These are phyloP conservation scores for Syndactyla subalaris DNA, from an alignment of 2,797 vertebrate species.

Conservation along the genomic window DNA sequence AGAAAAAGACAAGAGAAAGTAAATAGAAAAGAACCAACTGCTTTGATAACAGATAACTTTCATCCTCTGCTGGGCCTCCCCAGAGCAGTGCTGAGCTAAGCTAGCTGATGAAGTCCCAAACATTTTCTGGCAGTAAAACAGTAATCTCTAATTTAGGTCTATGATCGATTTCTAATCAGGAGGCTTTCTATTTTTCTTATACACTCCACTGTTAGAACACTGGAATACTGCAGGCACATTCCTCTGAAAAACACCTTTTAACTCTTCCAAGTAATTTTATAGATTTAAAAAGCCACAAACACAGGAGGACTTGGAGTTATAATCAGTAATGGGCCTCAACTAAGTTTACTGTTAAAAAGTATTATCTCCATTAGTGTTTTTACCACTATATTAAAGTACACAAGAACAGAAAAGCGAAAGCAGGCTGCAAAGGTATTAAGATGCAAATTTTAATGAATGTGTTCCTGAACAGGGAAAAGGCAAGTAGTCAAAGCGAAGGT, in stretches of 20 bases:
- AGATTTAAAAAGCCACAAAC: not conserved
- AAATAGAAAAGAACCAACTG: not conserved
- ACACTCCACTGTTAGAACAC: not conserved
- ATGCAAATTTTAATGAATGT: not conserved
- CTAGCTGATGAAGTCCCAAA: not conserved
- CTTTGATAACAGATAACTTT: not conserved
- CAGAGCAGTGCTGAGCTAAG: not conserved
- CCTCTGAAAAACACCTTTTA: not conserved
- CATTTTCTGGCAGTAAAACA: not conserved
- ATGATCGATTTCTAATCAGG: not conserved
- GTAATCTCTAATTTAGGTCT: not conserved
- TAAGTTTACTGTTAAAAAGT: not conserved
- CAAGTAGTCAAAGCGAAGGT: not conserved
- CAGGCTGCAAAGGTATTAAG: conserved; percentile 2
- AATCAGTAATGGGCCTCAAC: not conserved
- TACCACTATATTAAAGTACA: not conserved
- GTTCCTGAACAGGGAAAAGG: not conserved
- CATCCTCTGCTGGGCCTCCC: not conserved
- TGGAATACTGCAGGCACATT: not conserved
- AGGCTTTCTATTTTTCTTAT: not conserved
- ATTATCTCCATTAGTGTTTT: not conserved
- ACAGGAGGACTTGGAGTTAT: not conserved
- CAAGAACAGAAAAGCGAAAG: not conserved
- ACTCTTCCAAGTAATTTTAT: not conserved
- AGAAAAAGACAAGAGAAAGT: not conserved